Evolutionary conservation across 2,888 invertebrate species (phyloP).

Genomic region (Physocephala rufipes): DNA sequence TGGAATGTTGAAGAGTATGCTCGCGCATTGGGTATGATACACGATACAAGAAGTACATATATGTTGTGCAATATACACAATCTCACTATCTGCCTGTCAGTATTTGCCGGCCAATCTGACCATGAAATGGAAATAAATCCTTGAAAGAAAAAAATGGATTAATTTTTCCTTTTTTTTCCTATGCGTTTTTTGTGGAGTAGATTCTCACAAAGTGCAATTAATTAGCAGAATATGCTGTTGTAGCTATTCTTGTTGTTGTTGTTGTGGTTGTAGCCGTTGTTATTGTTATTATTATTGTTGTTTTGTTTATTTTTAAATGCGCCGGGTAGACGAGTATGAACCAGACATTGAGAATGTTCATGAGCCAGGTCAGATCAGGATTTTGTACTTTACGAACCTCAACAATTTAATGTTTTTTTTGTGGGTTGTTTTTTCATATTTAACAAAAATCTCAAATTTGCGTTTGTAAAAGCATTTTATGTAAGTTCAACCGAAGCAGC

Average conservation of each 20-base stretch:
- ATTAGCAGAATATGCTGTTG: conserved; percentile 45
- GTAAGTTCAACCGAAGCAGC: too few species aligned
- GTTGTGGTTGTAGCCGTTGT: conserved; percentile 4
- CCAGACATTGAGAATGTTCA: background rate
- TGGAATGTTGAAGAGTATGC: too few species aligned
- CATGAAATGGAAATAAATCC: conserved; percentile 32
- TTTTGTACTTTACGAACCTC: too few species aligned
- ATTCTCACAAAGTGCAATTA: conserved; percentile 44
- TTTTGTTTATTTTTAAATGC: background rate
- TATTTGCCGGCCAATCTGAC: background rate
- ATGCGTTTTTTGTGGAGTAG: background rate
- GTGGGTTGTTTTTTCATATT: too few species aligned
- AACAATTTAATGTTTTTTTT: too few species aligned
- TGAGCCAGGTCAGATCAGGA: background rate
- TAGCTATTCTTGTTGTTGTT: background rate
- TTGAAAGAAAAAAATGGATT: background rate
- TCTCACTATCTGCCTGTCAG: too few species aligned
- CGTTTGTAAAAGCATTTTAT: too few species aligned
- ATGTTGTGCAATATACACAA: too few species aligned
- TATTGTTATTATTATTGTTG: background rate
- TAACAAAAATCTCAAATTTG: too few species aligned
- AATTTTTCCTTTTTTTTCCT: too few species aligned
- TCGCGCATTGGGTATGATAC: too few species aligned
- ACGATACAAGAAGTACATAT: too few species aligned
- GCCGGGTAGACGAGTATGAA: background rate